Conservation (phyloP, 2,888 invertebrate species). For the Geophilus truncorum region DNA sequence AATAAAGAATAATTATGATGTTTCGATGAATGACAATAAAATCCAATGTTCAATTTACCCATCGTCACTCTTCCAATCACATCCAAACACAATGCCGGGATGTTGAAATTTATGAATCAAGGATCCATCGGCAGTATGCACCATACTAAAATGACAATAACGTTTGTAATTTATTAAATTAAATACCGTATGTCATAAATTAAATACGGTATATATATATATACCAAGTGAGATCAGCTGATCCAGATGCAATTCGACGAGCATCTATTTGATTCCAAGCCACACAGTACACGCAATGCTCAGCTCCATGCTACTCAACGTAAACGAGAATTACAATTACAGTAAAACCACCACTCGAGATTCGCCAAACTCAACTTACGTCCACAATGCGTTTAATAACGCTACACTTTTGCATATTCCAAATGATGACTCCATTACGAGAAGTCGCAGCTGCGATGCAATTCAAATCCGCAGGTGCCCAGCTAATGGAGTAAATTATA, state of each 20-base stretch:
- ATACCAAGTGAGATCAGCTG: constrained; percentile 46
- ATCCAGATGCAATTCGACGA: constrained; percentile 46
- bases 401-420: constrained; percentile 47
- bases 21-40: constrained; percentile 31
- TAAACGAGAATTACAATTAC: not conserved
- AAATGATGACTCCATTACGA: constrained; percentile 48
- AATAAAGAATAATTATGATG: constrained; percentile 28
- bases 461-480: constrained; percentile 50
- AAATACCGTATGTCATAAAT: not conserved
- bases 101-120: constrained; percentile 48
- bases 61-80: constrained; percentile 50
- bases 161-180: constrained; percentile 38
- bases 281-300: constrained; percentile 46
- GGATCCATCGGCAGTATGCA: constrained; percentile 48
- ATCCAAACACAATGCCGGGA: constrained; percentile 49
- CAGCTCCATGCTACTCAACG: not conserved
- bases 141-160: constrained; percentile 42
- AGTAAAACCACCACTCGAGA: not conserved
- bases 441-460: constrained; percentile 50
- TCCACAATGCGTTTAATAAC: constrained; percentile 42
- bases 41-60: constrained; percentile 46
- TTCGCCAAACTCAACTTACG: constrained; percentile 39
- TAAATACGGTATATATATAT: not conserved
- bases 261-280: constrained; percentile 50
- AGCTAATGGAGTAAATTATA: constrained; percentile 47